These are phyloP conservation scores for Trachymyrmex cornetzi DNA, from an alignment of 1,140 invertebrate species.

Conservation along the genomic window DNA sequence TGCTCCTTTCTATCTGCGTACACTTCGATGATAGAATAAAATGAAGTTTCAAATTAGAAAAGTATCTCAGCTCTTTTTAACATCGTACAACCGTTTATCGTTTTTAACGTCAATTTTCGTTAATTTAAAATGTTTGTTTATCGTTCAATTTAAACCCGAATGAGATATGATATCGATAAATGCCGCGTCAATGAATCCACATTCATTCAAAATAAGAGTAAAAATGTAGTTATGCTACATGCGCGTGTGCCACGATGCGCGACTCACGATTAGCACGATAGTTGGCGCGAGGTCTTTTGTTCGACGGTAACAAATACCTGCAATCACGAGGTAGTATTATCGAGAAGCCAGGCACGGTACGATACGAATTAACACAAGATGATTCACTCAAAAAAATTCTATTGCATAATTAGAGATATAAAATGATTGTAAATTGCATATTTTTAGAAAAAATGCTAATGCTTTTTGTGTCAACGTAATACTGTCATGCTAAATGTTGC, in stretches of 20 bases:
- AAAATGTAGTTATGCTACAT: not conserved
- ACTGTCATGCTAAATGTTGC: not conserved
- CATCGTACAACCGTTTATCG: not conserved
- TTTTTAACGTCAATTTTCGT: not conserved
- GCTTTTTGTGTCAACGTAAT: constrained; percentile 13
- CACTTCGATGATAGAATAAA: not conserved
- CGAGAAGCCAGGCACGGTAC: not conserved
- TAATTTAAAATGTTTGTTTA: not conserved
- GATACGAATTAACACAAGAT: not conserved
- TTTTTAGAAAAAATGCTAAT: not conserved
- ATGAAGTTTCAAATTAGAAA: not conserved
- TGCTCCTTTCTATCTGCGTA: not conserved
- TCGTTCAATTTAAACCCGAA: not conserved
- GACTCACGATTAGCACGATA: constrained; percentile 43
- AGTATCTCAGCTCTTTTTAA: not conserved
- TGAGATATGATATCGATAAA: constrained; percentile 15
- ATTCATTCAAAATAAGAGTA: not conserved
- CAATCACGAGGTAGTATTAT: constrained; percentile 33
- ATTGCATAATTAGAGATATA: not conserved
- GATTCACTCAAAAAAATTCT: not conserved
- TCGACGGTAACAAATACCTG: constrained; percentile 25
- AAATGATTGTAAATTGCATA: not conserved
- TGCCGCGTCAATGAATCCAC: not conserved
- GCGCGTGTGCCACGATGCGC: constrained; percentile 26
- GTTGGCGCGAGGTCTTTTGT: constrained; percentile 50